phyloP scores from a whole-genome alignment of 1,140 invertebrate species.

The Samia ricini region DNA sequence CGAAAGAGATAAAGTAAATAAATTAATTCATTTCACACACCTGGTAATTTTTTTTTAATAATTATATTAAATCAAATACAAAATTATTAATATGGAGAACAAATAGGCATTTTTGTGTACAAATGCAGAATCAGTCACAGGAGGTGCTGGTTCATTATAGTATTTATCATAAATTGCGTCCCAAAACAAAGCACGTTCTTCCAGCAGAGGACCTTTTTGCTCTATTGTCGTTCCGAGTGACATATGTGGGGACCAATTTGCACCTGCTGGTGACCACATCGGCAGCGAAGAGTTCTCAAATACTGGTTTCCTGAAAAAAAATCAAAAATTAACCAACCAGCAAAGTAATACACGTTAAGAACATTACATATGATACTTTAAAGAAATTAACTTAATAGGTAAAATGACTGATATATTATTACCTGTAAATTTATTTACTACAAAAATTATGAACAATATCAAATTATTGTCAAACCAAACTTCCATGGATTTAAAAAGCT shows the following conservation, averaged over 20 bases:
- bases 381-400: no score
- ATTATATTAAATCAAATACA: no score
- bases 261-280: slow-evolving; percentile 30
- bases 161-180: slow-evolving; percentile 38
- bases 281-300: slow-evolving; percentile 24
- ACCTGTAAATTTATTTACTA: background rate
- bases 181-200: slow-evolving; percentile 31
- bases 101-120: no score
- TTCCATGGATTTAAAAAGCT: no score
- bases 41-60: no score
- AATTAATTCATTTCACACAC: no score
- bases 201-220: slow-evolving; percentile 21
- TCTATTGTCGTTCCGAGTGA: slow-evolving; percentile 23
- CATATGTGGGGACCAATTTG: slow-evolving; percentile 32
- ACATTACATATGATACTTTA: no score
- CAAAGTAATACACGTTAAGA: no score
- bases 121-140: background rate
- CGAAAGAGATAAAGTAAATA: no score
- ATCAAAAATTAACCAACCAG: no score
- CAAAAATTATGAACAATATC: background rate
- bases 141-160: slow-evolving; percentile 24
- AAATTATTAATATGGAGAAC: no score
- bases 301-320: slow-evolving; percentile 39
- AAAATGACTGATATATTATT: background rate
- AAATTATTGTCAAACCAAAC: no score